Base-by-base conservation (phyloP, 2,888 invertebrate genomes). In the Himalopsyche japonica region DNA sequence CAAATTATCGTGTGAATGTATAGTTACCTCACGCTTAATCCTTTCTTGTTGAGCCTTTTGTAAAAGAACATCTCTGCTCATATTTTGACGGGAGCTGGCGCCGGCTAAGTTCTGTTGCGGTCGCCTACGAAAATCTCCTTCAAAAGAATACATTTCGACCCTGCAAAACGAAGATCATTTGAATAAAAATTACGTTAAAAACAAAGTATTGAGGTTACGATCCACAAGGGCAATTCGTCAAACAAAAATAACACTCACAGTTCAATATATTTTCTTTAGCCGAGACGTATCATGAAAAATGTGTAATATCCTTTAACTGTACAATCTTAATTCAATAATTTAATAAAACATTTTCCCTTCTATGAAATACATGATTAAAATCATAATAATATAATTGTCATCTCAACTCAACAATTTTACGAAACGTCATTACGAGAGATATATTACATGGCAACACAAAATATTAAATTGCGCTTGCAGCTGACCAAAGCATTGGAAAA, bases 81-180 rank as follows among this genome's bases (percentile, higher is more conserved):
- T 93, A 87, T 92, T 95, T 87, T 95, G 94, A 87, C 94, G 93
- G 83, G 93, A 93, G 89, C 97, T 97, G n/a, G 95, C 96, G 85
- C 98, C 98, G 85, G 97, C 95, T 88, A 98, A 92, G 90, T 96
- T 98, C 91, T 98, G 98, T 89, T 96, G 94, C 10, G 98, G 98
- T 90, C 94, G 95, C 80, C 96, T 94, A 89, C 96, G 94, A 90
- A 96, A 97, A 90, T 98, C 96, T 83, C 98, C 98, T 90, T 98
- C 98, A 90, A 98, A 98, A 89, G 96, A 94, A 90, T 94, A 94
- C 94, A 94, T 94, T 85, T 87, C 90, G 24, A n/a, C 20, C 70
- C 70, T 70, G 12, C 0, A 24, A 70, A 70, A 70, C 70, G 27
- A 70, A 15, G 34, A 20, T 24, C 20, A 18, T 76, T 77, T 12